Percentiles rank a stretch among this genome's conserved stretches.
Evolutionary conservation across 1,140 invertebrate species (phyloP).

Genomic region (Holotrichia oblita): DNA sequence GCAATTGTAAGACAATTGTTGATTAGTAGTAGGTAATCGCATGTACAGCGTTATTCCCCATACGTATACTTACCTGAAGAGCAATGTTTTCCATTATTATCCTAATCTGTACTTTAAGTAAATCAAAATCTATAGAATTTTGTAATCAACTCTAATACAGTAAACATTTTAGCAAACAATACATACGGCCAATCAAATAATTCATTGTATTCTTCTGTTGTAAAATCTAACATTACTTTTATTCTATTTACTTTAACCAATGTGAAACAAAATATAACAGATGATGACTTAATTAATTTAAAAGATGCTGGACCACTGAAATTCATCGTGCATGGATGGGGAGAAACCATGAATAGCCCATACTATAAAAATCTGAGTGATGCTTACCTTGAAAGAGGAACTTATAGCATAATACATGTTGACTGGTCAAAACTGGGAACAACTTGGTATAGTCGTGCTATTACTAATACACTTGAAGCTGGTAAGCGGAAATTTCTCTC

Average conservation of each 20-base stretch:
- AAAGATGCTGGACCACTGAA: not conserved
- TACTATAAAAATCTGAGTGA: not conserved
- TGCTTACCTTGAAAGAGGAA: conserved; percentile 51
- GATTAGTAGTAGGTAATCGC: too few species aligned
- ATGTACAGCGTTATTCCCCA: too few species aligned
- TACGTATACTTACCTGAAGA: too few species aligned
- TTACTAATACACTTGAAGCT: conserved; percentile 54
- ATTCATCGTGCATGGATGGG: conserved; percentile 13
- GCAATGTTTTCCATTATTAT: too few species aligned
- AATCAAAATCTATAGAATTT: too few species aligned
- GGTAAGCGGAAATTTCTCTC: conserved; percentile 49
- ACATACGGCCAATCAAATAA: too few species aligned
- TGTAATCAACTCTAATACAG: too few species aligned
- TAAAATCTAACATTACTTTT: not conserved
- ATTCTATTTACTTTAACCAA: not conserved
- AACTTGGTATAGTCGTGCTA: conserved; percentile 54
- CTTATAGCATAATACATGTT: conserved; percentile 72
- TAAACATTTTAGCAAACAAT: too few species aligned
- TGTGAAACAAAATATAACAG: not conserved
- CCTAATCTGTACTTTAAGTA: too few species aligned
- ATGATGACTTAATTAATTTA: not conserved
- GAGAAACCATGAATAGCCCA: not conserved
- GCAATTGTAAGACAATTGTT: too few species aligned
- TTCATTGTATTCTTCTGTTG: too few species aligned
- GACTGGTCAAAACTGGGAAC: conserved; percentile 70